Percentiles rank a stretch among this genome's conserved stretches.
Conservation (phyloP, 2,797 vertebrate species). For the Schizopygopsis malacanthus region DNA sequence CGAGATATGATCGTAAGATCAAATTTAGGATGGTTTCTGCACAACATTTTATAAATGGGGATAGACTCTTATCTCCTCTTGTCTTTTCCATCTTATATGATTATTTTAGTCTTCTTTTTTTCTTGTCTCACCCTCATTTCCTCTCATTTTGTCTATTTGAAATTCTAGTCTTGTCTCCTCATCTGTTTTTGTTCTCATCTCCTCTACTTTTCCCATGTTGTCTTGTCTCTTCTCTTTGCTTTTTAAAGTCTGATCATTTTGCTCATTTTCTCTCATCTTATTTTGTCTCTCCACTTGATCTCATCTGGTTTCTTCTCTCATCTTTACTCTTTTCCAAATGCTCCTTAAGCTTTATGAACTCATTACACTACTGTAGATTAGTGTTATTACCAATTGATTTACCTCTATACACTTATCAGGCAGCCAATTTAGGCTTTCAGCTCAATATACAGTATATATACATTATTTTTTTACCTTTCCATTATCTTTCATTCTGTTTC, state of each 20-base stretch:
- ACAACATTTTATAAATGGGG: too few species aligned
- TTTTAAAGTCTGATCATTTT: not conserved
- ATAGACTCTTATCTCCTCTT: not conserved
- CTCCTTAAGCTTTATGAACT: not conserved
- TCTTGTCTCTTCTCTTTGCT: constrained; percentile 4
- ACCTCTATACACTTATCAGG: not conserved
- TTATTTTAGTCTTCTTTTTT: not conserved
- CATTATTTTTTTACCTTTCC: constrained; percentile 19
- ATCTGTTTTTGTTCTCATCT: not conserved
- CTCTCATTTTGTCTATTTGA: not conserved
- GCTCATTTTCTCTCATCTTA: not conserved
- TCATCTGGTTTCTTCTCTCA: not conserved
- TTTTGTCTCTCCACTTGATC: not conserved
- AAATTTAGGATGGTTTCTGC: too few species aligned
- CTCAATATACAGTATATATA: not conserved
- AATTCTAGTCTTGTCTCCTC: not conserved
- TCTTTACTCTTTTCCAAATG: not conserved
- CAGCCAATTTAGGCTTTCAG: not conserved
- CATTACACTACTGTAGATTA: not conserved
- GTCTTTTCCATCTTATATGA: not conserved
- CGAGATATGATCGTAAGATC: too few species aligned
- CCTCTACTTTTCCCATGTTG: constrained; percentile 1
- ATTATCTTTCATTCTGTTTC: not conserved
- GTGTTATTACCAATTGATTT: not conserved
- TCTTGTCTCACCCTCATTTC: constrained; percentile 13